Conservation (phyloP, 2,888 invertebrate species). For the Liodrosophila aerea region DNA sequence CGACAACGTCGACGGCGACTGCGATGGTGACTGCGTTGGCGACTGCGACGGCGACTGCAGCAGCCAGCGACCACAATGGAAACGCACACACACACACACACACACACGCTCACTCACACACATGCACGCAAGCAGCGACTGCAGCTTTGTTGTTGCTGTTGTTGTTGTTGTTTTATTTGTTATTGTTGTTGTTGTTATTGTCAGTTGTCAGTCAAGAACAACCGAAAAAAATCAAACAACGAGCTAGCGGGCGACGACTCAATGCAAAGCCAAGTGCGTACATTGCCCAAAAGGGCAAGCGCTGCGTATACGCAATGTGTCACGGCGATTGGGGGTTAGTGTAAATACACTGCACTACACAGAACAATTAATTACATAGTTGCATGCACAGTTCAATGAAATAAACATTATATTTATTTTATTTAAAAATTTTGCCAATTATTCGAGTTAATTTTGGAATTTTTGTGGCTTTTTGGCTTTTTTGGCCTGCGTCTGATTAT, state of each 20-base stretch:
- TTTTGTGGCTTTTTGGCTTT: conserved; percentile 21
- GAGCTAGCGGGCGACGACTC: conserved; percentile 42
- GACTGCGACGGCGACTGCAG: conserved; percentile 52
- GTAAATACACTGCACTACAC: conserved; percentile 13
- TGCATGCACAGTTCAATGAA: neutral
- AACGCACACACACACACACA: conserved; percentile 27
- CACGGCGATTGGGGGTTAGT: conserved; percentile 18
- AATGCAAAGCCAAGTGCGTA: conserved; percentile 52
- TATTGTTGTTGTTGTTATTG: conserved; percentile 27
- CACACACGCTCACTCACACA: conserved; percentile 10
- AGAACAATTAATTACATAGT: neutral
- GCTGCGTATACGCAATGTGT: conserved; percentile 67
- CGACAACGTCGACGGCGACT: conserved; percentile 55
- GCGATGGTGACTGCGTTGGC: conserved; percentile 37
- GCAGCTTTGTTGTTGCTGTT: conserved; percentile 38
- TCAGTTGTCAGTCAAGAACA: conserved; percentile 59
- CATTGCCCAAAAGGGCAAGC: conserved; percentile 53
- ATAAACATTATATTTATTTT: neutral
- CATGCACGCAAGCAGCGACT: conserved; percentile 39
- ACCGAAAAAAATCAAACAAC: conserved; percentile 59
- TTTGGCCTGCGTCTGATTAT: conserved; percentile 38
- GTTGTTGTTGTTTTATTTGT: conserved; percentile 1
- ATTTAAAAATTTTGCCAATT: conserved; percentile 4
- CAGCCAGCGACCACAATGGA: conserved; percentile 45
- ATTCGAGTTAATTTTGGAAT: conserved; percentile 10